phyloP scores from a whole-genome alignment of 2,797 vertebrate species.

The Lithobates pipiens region DNA sequence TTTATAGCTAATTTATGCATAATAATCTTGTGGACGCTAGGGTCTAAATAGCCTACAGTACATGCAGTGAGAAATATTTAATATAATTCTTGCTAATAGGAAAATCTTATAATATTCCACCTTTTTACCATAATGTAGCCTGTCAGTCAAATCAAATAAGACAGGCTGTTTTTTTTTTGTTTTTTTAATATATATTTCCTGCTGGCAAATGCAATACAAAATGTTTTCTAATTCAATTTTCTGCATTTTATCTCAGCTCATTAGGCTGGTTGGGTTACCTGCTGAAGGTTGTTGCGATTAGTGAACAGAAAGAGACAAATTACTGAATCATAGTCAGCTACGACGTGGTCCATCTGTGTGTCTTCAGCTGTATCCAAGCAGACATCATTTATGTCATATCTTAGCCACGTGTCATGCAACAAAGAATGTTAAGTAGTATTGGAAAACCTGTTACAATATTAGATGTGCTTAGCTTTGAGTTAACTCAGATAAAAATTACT shows the following conservation, averaged over 20 bases:
- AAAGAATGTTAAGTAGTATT: background rate
- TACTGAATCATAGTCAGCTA: background rate
- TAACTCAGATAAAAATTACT: too few species aligned
- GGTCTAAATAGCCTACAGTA: background rate
- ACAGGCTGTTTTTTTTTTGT: background rate
- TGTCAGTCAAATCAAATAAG: constrained; percentile 4
- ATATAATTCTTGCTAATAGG: background rate
- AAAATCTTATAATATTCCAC: background rate
- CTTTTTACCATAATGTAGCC: background rate
- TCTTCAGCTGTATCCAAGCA: background rate
- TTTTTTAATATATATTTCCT: background rate
- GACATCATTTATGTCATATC: background rate
- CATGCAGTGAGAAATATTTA: background rate
- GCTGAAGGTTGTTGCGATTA: background rate
- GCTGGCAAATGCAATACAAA: background rate
- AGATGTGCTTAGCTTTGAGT: background rate
- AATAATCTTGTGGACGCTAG: background rate
- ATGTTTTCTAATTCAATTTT: constrained; percentile 10
- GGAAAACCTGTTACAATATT: background rate
- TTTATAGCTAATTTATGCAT: constrained; percentile 15
- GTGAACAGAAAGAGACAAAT: background rate
- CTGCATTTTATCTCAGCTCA: background rate
- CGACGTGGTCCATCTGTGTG: background rate
- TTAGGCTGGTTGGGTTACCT: background rate
- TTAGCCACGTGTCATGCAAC: background rate